Percentiles rank a stretch among this genome's conserved stretches.
These are phyloP conservation scores for Gulo gulo DNA, from an alignment of 2,113 vertebrate genomes.

Conservation along the genomic window DNA sequence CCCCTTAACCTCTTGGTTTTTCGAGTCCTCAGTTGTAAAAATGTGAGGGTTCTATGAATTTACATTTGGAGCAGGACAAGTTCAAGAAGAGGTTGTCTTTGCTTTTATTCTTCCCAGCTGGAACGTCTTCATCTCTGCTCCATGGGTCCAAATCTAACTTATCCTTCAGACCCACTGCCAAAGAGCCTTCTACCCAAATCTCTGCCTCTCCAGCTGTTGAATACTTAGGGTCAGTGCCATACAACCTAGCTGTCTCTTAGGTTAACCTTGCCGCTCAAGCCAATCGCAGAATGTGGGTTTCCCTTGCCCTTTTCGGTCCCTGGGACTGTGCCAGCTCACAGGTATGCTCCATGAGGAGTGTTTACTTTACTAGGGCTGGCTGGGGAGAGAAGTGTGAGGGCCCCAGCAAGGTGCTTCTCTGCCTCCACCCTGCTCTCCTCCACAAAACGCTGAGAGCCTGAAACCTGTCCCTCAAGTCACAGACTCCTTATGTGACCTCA, in stretches of 20 bases:
- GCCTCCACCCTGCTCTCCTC: neutral
- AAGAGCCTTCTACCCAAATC: neutral
- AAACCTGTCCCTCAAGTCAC: neutral
- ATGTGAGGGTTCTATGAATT: neutral
- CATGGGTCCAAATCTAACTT: neutral
- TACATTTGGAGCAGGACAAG: neutral
- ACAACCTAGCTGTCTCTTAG: neutral
- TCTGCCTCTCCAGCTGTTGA: neutral
- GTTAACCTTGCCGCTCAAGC: neutral
- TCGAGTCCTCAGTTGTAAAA: neutral
- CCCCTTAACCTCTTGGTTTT: neutral
- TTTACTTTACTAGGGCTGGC: neutral
- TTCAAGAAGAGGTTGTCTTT: neutral
- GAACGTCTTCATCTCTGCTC: neutral
- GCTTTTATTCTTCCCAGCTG: neutral
- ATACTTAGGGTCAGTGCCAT: neutral
- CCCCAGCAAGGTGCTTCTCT: neutral
- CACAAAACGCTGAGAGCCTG: neutral
- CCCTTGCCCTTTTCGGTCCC: neutral
- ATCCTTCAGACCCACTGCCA: neutral
- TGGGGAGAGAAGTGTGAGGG: neutral
- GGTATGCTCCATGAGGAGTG: neutral
- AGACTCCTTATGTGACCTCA: conserved; percentile 34
- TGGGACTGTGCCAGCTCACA: neutral
- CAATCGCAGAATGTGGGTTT: neutral